phyloP scores from a whole-genome alignment of 2,113 vertebrate genomes.

The Chaetodon auriga region DNA sequence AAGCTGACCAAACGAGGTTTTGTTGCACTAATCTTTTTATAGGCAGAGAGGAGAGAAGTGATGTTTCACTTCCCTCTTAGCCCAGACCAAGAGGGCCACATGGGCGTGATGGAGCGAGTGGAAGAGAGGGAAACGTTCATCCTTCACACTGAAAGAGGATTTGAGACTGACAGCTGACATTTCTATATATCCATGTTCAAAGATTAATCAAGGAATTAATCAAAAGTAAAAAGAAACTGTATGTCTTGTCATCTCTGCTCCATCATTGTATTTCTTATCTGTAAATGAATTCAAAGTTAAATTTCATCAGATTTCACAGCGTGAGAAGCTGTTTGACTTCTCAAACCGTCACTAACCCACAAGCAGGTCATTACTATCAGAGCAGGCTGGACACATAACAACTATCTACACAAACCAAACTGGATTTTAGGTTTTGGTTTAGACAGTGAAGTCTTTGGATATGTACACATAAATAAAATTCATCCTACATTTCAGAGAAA shows the following conservation, averaged over 20 bases:
- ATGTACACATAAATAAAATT: too few relatives aligned
- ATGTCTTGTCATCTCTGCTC: too few relatives aligned
- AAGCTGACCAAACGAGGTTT: not conserved
- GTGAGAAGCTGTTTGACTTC: too few relatives aligned
- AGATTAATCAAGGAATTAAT: not conserved
- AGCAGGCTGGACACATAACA: not conserved
- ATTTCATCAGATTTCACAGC: not conserved
- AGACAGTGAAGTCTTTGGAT: not conserved
- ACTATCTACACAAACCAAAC: not conserved
- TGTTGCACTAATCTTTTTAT: conserved; percentile 1
- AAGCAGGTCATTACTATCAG: not conserved
- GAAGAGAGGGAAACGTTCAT: conserved; percentile 8
- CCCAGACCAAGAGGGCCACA: not conserved
- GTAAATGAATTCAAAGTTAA: not conserved
- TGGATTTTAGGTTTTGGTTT: not conserved
- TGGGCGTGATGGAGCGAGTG: conserved; percentile 2
- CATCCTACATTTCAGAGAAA: too few relatives aligned
- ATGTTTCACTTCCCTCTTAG: conserved; percentile 14
- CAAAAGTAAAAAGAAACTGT: too few relatives aligned
- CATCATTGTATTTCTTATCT: not conserved
- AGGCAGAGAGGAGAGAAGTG: conserved; percentile 14
- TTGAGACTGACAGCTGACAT: conserved; percentile 7
- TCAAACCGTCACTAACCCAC: too few relatives aligned
- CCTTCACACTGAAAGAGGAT: conserved; percentile 12
- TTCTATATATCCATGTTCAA: not conserved